Evolutionary conservation across 2,113 vertebrate genomes (phyloP).

Genomic region (Felis catus): DNA sequence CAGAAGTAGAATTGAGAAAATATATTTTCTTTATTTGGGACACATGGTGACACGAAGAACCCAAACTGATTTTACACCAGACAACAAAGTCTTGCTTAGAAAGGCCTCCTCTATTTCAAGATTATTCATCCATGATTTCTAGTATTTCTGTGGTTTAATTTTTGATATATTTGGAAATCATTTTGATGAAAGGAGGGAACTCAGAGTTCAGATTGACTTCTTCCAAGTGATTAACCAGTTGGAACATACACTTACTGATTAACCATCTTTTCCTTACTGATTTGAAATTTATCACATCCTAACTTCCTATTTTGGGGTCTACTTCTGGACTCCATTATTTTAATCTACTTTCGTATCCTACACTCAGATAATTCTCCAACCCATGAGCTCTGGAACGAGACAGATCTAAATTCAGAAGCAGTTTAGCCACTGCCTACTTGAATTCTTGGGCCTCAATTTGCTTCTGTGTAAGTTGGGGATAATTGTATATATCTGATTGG

Average conservation of each 20-base stretch:
- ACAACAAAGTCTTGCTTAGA: not conserved
- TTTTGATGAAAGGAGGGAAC: conserved; percentile 5
- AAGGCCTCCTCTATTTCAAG: not conserved
- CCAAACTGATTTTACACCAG: not conserved
- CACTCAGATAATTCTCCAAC: not conserved
- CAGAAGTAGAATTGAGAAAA: not conserved
- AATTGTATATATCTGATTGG: not conserved
- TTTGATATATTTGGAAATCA: conserved; percentile 5
- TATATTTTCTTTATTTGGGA: not conserved
- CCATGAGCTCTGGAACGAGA: not conserved
- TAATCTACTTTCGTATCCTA: not conserved
- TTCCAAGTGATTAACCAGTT: not conserved
- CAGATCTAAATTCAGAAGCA: not conserved
- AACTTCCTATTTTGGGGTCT: not conserved
- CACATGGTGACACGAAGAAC: not conserved
- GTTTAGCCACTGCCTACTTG: not conserved
- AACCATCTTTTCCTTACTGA: not conserved
- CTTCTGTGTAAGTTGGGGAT: not conserved
- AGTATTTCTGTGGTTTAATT: not conserved
- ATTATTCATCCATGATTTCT: not conserved
- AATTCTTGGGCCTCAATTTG: not conserved
- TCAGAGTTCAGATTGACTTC: not conserved
- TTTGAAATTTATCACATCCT: not conserved
- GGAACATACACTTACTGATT: not conserved
- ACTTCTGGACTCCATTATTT: not conserved